phyloP scores from a whole-genome alignment of 2,888 invertebrate species.

The Tiliacea citrago region DNA sequence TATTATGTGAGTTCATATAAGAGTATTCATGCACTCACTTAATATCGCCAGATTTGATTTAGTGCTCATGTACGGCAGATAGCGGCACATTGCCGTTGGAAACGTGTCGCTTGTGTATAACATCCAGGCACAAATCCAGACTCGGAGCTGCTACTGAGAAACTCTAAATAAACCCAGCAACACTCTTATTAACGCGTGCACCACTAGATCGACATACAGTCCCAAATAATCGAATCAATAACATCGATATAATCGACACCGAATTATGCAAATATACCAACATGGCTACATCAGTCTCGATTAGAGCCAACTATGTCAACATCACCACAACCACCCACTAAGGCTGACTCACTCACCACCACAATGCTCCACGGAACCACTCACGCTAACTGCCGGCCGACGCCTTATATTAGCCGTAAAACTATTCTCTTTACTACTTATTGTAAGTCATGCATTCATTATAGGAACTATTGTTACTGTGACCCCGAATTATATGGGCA shows the following conservation, averaged over 20 bases:
- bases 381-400: not conserved
- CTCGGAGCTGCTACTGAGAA: not conserved
- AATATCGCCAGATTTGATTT: not conserved
- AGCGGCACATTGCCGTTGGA: no score
- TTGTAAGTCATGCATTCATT: conserved; percentile 26
- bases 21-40: not conserved
- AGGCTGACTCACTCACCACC: conserved; percentile 22
- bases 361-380: conserved; percentile 17
- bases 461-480: conserved; percentile 4
- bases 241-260: not conserved
- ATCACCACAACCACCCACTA: conserved; percentile 22
- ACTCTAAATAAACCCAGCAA: not conserved
- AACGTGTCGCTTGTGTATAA: not conserved
- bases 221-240: not conserved
- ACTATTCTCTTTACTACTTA: conserved; percentile 27
- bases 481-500: conserved; percentile 33
- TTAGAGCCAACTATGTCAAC: not conserved
- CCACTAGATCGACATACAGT: not conserved
- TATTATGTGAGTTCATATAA: no score
- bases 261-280: conserved; percentile 4
- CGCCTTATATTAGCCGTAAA: not conserved
- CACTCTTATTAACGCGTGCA: not conserved
- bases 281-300: not conserved
- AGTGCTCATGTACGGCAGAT: no score
- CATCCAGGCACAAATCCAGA: not conserved